Conservation (phyloP, 2,888 invertebrate genomes). For the Habrosyne pyritoides region DNA sequence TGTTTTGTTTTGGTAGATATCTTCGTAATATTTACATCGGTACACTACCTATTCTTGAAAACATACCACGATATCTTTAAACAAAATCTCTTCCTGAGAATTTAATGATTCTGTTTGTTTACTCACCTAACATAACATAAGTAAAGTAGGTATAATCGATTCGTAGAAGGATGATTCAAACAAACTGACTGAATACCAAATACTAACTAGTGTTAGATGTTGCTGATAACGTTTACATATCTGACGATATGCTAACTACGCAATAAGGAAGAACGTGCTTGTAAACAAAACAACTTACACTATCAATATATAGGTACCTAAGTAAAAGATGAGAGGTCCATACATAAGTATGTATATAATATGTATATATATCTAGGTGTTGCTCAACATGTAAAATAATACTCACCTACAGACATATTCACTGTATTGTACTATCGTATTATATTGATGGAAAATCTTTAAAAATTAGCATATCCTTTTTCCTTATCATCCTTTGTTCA, state of each 20-base stretch:
- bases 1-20: slow-evolving; percentile 15
- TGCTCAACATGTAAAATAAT: not conserved
- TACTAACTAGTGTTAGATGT: not conserved
- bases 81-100: not conserved
- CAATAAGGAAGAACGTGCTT: slow-evolving; percentile 18
- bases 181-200: slow-evolving; percentile 5
- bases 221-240: slow-evolving; percentile 8
- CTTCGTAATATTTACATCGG: slow-evolving; percentile 12
- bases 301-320: not conserved
- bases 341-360: not conserved
- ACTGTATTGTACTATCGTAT: slow-evolving; percentile 3
- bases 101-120: not conserved
- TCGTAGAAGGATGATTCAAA: slow-evolving; percentile 7
- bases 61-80: slow-evolving; percentile 11
- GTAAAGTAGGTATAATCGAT: slow-evolving; percentile 5
- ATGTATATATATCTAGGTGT: not conserved
- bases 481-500: slow-evolving; percentile 51
- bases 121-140: not conserved
- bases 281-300: slow-evolving; percentile 16
- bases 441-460: slow-evolving; percentile 26
- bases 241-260: slow-evolving; percentile 12
- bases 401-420: not conserved
- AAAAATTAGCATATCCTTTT: slow-evolving; percentile 54
- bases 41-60: not conserved
- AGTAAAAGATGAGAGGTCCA: not conserved